Evolutionary conservation across 2,113 vertebrate species (phyloP).

Genomic region (Muscicapa adusta): DNA sequence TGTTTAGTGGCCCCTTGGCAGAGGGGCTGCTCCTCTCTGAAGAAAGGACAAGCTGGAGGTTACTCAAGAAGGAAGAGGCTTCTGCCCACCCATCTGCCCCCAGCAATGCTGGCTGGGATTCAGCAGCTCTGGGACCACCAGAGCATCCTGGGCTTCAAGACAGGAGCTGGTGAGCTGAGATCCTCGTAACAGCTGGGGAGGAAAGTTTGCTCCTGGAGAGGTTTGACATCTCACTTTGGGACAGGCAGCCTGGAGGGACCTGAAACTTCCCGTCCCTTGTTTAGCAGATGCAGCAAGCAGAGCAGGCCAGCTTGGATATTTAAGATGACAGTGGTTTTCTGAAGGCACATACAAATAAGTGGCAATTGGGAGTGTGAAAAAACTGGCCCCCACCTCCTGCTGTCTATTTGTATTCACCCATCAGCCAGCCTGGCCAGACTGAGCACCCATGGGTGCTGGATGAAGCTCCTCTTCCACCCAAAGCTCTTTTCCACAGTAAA

Average conservation of each 20-base stretch:
- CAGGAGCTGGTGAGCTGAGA: background rate
- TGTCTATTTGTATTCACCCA: background rate
- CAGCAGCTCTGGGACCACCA: background rate
- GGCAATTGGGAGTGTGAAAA: background rate
- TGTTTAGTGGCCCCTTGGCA: background rate
- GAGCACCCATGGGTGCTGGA: background rate
- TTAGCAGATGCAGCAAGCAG: background rate
- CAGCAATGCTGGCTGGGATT: background rate
- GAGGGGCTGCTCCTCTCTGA: background rate
- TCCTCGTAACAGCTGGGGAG: background rate
- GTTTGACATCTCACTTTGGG: background rate
- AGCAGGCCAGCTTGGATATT: background rate
- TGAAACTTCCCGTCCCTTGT: background rate
- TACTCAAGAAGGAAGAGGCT: background rate
- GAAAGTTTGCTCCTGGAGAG: background rate
- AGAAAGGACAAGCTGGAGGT: background rate
- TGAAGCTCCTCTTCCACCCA: background rate
- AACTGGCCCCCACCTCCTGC: background rate
- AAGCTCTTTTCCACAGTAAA: background rate
- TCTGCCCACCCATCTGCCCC: background rate
- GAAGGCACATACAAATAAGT: background rate
- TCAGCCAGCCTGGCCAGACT: background rate
- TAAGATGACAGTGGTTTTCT: background rate
- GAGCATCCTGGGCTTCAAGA: background rate
- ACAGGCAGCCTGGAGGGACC: background rate